phyloP scores from a whole-genome alignment of 2,113 vertebrate species.

The Sigmodon hispidus region DNA sequence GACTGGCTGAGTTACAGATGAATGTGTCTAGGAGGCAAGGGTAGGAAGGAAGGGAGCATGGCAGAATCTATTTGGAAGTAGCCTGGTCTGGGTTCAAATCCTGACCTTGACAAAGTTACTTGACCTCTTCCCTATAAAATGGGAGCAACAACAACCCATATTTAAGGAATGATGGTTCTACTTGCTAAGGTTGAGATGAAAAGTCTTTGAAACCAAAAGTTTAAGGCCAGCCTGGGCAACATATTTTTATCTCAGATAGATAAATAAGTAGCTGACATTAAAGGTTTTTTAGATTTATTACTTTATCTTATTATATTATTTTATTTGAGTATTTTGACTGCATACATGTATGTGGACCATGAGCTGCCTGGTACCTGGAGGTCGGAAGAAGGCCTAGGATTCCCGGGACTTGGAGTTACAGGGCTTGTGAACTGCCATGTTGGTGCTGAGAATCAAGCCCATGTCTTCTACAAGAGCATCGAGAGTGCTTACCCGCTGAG shows the following conservation, averaged over 20 bases:
- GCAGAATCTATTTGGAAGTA: neutral
- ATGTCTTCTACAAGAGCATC: neutral
- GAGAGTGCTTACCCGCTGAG: neutral
- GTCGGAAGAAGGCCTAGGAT: no score
- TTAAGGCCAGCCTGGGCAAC: neutral
- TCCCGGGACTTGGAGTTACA: no score
- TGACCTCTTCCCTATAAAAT: neutral
- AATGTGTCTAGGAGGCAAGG: neutral
- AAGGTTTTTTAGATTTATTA: neutral
- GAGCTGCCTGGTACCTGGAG: neutral
- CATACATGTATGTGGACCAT: neutral
- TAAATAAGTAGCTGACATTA: neutral
- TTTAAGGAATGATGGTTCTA: neutral
- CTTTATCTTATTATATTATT: neutral
- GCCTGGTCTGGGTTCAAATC: neutral
- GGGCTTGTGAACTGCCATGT: no score
- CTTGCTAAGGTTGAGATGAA: neutral
- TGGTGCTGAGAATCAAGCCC: no score
- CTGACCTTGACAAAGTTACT: neutral
- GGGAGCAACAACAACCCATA: neutral
- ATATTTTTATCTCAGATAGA: neutral
- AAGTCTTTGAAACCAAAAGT: neutral
- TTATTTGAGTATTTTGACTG: neutral
- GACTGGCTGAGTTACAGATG: neutral
- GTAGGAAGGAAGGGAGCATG: neutral